A percentile compares a stretch with the other conserved stretches of the same genome.
Evolutionary conservation across 1,140 invertebrate species (phyloP).

Genomic region (Pentalonia nigronervosa): DNA sequence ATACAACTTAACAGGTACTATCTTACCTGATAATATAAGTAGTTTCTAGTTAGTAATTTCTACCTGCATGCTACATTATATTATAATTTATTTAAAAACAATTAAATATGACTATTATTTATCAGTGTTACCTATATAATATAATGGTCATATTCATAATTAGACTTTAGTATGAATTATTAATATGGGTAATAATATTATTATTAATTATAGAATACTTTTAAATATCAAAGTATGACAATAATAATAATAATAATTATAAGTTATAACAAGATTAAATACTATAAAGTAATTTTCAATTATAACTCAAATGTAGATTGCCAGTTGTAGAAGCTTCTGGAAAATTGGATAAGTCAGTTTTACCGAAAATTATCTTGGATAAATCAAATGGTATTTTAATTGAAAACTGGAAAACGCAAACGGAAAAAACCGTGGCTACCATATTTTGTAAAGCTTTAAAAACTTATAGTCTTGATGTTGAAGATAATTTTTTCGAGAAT

Average conservation of each 20-base stretch:
- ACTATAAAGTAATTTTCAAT: background rate
- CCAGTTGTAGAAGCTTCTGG: conserved; percentile 62
- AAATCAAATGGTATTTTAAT: conserved; percentile 51
- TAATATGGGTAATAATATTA: too few species aligned
- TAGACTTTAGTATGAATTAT: too few species aligned
- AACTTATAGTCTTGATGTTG: conserved; percentile 59
- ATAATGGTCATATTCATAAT: too few species aligned
- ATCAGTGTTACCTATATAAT: too few species aligned
- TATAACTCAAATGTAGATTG: conserved; percentile 60
- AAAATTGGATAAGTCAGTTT: conserved; percentile 61
- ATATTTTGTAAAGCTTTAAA: conserved; percentile 61
- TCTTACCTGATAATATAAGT: too few species aligned
- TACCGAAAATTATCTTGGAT: conserved; percentile 58
- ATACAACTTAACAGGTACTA: too few species aligned
- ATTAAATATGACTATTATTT: too few species aligned
- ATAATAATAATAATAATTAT: background rate
- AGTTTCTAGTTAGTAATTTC: too few species aligned
- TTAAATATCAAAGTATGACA: too few species aligned
- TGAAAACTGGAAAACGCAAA: conserved; percentile 55
- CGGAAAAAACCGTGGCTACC: conserved; percentile 59
- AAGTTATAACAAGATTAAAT: background rate
- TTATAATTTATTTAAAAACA: too few species aligned
- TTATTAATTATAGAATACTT: too few species aligned
- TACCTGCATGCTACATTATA: too few species aligned
- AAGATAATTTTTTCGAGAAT: conserved; percentile 62